Evolutionary conservation across 2,797 vertebrate species (phyloP).

Genomic region (Coendou prehensilis): DNA sequence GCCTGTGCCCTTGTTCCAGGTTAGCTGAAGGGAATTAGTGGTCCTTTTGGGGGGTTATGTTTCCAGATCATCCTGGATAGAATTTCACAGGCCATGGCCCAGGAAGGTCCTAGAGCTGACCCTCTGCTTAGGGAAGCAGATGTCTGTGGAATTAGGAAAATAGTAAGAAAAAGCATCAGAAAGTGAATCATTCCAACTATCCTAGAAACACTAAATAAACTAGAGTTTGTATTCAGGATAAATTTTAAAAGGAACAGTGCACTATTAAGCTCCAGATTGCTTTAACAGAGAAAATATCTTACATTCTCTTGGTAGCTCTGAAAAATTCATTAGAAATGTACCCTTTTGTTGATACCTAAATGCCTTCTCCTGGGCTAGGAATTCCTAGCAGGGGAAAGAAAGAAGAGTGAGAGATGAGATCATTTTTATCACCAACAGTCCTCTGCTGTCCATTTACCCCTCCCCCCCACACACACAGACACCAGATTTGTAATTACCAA

Average conservation of each 20-base stretch:
- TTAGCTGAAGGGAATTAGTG: not conserved
- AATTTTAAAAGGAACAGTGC: not conserved
- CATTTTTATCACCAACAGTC: not conserved
- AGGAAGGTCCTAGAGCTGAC: not conserved
- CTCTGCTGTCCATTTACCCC: not conserved
- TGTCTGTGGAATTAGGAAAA: not conserved
- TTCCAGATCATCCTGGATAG: not conserved
- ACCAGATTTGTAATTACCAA: not conserved
- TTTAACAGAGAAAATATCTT: conserved; percentile 27
- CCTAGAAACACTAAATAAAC: conserved; percentile 4
- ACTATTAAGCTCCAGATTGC: not conserved
- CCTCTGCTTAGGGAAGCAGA: not conserved
- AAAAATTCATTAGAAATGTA: conserved; percentile 18
- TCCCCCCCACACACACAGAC: rapidly evolving
- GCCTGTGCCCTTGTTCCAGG: not conserved
- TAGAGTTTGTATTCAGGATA: conserved; percentile 46
- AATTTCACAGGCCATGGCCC: not conserved
- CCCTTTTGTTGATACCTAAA: conserved; percentile 1
- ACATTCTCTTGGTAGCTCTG: not conserved
- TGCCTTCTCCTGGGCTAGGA: not conserved
- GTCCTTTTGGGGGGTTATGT: not conserved
- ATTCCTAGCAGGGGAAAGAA: not conserved
- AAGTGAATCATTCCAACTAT: not conserved
- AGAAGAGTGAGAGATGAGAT: not conserved
- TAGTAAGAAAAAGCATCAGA: not conserved